Conservation (phyloP, 92 coral and sea anemone species). For the Nematostella vectensis region DNA sequence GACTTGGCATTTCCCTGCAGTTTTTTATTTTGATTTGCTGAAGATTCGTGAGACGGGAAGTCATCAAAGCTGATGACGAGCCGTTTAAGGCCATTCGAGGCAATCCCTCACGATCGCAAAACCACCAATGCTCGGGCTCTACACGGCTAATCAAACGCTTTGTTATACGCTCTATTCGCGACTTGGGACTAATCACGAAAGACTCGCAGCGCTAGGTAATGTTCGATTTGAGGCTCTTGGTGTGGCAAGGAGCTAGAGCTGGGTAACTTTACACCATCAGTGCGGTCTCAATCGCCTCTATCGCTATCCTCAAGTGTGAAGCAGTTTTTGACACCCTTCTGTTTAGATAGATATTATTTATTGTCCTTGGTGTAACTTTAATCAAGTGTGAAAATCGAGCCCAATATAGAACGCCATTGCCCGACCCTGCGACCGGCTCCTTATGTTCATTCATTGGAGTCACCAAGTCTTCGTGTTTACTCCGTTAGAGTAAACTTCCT, state of each 20-base stretch:
- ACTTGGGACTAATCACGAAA: background rate
- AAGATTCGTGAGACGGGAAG: background rate
- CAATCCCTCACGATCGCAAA: too few relatives aligned
- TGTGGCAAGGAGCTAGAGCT: background rate
- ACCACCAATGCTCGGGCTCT: too few relatives aligned
- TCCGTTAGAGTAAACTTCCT: too few relatives aligned
- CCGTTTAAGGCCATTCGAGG: background rate
- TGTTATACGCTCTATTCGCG: background rate
- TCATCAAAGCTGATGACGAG: background rate
- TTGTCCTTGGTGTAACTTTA: constrained; percentile 15
- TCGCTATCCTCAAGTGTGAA: constrained; percentile 2
- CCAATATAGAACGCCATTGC: background rate
- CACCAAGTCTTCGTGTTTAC: too few relatives aligned
- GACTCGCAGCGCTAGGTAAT: too few relatives aligned
- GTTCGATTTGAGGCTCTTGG: too few relatives aligned
- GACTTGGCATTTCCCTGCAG: too few relatives aligned
- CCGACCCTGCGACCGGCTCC: too few relatives aligned
- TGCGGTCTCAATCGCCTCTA: constrained; percentile 1
- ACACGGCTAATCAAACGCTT: background rate
- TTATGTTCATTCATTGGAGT: too few relatives aligned
- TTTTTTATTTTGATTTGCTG: background rate
- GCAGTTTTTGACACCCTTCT: constrained; percentile 29
- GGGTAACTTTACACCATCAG: constrained; percentile 6
- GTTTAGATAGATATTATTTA: constrained; percentile 21
- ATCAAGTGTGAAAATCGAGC: constrained; percentile 12